Conservation (phyloP, 2,888 invertebrate species). For the Drosophila mercatorum region DNA sequence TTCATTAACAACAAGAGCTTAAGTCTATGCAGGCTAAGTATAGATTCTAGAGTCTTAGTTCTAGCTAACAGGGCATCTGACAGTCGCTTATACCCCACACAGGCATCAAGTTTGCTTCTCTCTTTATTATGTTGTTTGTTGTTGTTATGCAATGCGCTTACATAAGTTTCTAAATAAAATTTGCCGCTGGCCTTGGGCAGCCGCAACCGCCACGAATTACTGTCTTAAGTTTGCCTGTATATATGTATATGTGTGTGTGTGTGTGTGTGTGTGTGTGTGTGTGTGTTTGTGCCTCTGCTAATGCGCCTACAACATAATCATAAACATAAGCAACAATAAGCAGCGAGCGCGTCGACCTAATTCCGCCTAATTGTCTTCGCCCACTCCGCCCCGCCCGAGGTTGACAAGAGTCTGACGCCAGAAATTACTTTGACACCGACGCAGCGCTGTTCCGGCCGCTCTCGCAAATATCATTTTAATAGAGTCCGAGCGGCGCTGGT, state of each 20-base stretch:
- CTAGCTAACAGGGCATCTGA: background rate
- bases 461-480: slow-evolving; percentile 67
- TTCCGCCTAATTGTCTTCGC: slow-evolving; percentile 61
- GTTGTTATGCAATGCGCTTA: slow-evolving; percentile 29
- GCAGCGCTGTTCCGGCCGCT: background rate
- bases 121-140: slow-evolving; percentile 15
- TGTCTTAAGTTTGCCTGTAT: background rate
- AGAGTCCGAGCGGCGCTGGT: slow-evolving; percentile 23
- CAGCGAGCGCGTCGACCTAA: slow-evolving; percentile 76
- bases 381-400: slow-evolving; percentile 4
- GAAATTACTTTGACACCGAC: slow-evolving; percentile 38
- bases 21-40: no score
- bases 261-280: slow-evolving; percentile 7
- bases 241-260: background rate
- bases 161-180: slow-evolving; percentile 56
- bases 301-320: slow-evolving; percentile 64
- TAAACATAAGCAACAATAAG: slow-evolving; percentile 60
- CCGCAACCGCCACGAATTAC: slow-evolving; percentile 21
- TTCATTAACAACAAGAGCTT: no score
- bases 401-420: slow-evolving; percentile 38
- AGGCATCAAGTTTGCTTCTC: background rate
- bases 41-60: no score
- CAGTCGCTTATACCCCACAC: background rate
- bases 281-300: slow-evolving; percentile 36
- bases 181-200: slow-evolving; percentile 34